Evolutionary conservation across 2,797 vertebrate genomes (phyloP).

Genomic region (Coccyzus lansbergi): DNA sequence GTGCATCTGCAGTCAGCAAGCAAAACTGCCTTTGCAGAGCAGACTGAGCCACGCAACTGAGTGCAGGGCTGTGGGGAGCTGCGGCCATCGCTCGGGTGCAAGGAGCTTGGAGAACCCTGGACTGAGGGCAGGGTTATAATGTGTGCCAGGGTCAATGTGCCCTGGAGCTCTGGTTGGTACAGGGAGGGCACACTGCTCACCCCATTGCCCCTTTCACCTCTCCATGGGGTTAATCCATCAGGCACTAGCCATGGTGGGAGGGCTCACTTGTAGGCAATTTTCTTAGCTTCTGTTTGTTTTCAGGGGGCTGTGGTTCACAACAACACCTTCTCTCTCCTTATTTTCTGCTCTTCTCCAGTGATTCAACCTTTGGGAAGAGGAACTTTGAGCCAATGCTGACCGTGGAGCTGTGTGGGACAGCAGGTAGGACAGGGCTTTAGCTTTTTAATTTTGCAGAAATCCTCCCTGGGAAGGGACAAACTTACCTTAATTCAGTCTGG

Average conservation of each 20-base stretch:
- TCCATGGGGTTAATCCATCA: fast-evolving
- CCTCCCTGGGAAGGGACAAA: neutral
- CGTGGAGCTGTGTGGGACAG: constrained; percentile 95
- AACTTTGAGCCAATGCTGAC: constrained; percentile 90
- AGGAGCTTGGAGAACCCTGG: neutral
- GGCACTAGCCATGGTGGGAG: neutral
- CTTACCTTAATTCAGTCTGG: neutral
- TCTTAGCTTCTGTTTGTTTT: neutral
- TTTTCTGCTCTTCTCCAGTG: constrained; percentile 75
- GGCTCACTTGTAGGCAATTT: neutral
- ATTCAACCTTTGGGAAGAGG: constrained; percentile 86
- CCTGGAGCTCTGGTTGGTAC: neutral
- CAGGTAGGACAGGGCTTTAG: constrained; percentile 83
- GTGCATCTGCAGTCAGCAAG: neutral
- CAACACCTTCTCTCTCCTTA: neutral
- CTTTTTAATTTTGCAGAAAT: neutral
- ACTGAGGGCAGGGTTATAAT: neutral
- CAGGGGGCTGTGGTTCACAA: neutral
- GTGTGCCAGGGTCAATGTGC: neutral
- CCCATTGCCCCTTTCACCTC: fast-evolving
- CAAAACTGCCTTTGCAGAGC: neutral
- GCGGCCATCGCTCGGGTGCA: fast-evolving
- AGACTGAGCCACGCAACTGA: neutral
- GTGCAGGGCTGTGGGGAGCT: neutral
- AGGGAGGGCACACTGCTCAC: neutral